Percentiles rank a stretch among this genome's conserved stretches.
Conservation (phyloP, 2,888 invertebrate species). For the Lomographa bimaculata region DNA sequence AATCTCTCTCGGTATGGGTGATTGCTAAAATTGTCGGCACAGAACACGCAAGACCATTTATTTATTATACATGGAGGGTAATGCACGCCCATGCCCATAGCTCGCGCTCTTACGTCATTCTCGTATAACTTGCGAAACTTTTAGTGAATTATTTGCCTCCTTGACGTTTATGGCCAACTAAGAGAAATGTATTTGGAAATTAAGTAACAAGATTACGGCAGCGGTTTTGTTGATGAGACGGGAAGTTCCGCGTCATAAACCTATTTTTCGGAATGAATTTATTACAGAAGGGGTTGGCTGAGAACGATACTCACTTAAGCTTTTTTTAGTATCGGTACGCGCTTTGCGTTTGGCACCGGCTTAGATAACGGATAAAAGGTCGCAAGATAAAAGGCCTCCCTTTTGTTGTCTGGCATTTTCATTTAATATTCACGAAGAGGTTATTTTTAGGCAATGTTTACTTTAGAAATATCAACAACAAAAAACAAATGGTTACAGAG, state of each 20-base stretch:
- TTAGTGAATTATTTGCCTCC: conserved; percentile 59
- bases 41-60: conserved; percentile 60
- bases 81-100: conserved; percentile 28
- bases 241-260: conserved; percentile 63
- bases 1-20: conserved; percentile 64
- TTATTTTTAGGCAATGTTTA: conserved; percentile 20
- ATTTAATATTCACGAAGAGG: conserved; percentile 9
- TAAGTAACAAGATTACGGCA: conserved; percentile 69
- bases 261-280: conserved; percentile 67
- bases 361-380: conserved; percentile 9
- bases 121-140: conserved; percentile 52
- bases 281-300: conserved; percentile 63
- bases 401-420: conserved; percentile 5
- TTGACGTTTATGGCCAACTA: conserved; percentile 68
- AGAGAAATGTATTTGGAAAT: conserved; percentile 72
- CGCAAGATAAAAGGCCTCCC: conserved; percentile 1
- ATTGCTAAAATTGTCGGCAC: conserved; percentile 64
- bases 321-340: conserved; percentile 21
- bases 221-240: conserved; percentile 66
- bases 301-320: conserved; percentile 31
- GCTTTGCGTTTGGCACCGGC: conserved; percentile 12
- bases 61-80: conserved; percentile 60
- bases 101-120: conserved; percentile 35
- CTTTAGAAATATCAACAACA: conserved; percentile 21
- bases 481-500: conserved; percentile 22